Percentiles rank a stretch among this genome's conserved stretches.
phyloP scores from a whole-genome alignment of 2,113 vertebrate species.

The Ochotona curzoniae region DNA sequence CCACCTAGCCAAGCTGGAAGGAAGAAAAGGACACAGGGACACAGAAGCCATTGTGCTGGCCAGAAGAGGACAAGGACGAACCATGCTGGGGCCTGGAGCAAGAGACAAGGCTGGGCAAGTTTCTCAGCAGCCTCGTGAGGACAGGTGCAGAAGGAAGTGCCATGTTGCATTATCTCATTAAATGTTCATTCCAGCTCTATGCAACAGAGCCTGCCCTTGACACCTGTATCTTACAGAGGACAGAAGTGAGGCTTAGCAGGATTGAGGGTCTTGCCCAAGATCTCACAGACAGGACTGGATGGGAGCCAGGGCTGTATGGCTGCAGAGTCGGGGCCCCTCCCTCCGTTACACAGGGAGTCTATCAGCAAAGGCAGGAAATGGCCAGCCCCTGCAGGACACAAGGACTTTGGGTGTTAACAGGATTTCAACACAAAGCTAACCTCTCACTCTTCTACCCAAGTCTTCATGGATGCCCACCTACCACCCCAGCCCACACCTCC shows the following conservation, averaged over 20 bases:
- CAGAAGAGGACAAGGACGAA: slow-evolving; percentile 46
- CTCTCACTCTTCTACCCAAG: not conserved
- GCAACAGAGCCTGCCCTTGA: not conserved
- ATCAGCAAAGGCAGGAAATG: not conserved
- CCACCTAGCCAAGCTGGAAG: slow-evolving; percentile 68
- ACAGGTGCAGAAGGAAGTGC: fast-evolving
- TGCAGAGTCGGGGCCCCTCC: not conserved
- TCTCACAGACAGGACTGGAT: not conserved
- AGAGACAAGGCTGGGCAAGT: not conserved
- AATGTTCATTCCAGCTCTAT: fast-evolving
- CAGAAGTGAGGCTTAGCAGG: not conserved
- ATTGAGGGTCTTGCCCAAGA: not conserved
- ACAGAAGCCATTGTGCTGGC: slow-evolving; percentile 40
- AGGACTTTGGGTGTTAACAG: too few species aligned
- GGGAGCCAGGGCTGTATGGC: fast-evolving
- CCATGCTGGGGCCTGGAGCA: not conserved
- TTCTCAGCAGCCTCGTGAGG: not conserved
- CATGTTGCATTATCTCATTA: not conserved
- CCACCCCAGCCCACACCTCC: not conserved
- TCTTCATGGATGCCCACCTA: not conserved
- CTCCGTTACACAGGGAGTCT: fast-evolving
- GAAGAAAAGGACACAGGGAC: slow-evolving; percentile 35
- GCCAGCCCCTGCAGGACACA: not conserved
- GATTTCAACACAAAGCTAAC: fast-evolving
- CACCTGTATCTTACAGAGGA: not conserved